Evolutionary conservation across 2,888 invertebrate genomes (phyloP).

Genomic region (Proisotoma minuta): DNA sequence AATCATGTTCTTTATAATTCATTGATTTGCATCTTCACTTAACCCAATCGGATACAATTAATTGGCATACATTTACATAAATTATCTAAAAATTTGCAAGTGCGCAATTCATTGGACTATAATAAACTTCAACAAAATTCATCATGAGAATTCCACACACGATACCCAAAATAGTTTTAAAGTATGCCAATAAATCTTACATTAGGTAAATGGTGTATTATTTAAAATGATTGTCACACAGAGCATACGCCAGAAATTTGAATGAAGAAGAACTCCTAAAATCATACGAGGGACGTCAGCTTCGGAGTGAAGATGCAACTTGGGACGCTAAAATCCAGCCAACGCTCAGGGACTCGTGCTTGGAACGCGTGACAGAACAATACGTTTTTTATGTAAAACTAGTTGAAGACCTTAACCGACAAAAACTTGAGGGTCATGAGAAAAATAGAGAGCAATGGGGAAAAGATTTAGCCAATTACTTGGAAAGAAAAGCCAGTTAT

Average conservation of each 20-base stretch:
- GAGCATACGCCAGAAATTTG: conserved; percentile 36
- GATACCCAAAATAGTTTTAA: not conserved
- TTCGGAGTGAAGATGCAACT: conserved; percentile 42
- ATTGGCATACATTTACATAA: no score
- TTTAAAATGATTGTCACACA: no score
- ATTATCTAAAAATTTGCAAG: no score
- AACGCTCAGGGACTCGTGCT: conserved; percentile 30
- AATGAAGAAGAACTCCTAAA: conserved; percentile 34
- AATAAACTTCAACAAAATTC: not conserved
- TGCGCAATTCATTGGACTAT: no score
- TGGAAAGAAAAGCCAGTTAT: conserved; percentile 20
- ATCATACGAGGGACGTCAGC: conserved; percentile 36
- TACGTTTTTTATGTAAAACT: conserved; percentile 41
- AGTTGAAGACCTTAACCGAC: conserved; percentile 34
- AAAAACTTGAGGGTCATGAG: conserved; percentile 27
- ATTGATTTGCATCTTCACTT: no score
- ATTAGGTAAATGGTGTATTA: no score
- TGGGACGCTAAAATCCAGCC: conserved; percentile 37
- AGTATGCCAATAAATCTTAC: no score
- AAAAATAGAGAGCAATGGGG: conserved; percentile 32
- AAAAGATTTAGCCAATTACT: conserved; percentile 28
- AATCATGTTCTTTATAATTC: no score
- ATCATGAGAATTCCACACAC: conserved; percentile 1
- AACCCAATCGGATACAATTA: no score
- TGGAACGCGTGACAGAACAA: conserved; percentile 35